Conservation (phyloP, 2,888 invertebrate genomes). For the Metallyticus violacea region DNA sequence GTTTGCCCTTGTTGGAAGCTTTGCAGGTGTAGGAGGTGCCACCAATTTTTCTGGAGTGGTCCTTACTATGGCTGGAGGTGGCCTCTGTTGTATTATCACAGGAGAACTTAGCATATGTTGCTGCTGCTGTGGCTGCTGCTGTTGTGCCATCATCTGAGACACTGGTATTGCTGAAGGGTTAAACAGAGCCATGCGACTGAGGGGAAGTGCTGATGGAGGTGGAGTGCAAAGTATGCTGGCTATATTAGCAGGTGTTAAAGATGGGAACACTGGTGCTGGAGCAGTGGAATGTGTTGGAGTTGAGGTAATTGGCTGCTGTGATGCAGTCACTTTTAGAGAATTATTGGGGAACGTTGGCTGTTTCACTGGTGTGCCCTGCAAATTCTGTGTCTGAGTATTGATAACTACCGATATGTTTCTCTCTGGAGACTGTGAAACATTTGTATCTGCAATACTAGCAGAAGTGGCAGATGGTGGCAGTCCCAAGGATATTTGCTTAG, state of each 20-base stretch:
- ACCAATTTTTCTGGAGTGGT: neutral
- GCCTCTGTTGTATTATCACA: conserved; percentile 11
- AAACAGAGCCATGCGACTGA: neutral
- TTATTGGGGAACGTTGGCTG: neutral
- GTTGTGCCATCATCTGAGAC: conserved; percentile 20
- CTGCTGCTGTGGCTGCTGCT: neutral
- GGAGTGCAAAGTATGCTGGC: conserved; percentile 26
- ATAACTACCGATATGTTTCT: conserved; percentile 18
- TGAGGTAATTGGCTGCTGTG: conserved; percentile 34
- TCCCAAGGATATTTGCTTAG: conserved; percentile 6
- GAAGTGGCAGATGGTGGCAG: neutral
- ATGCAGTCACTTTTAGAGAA: conserved; percentile 20
- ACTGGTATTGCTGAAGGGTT: conserved; percentile 1
- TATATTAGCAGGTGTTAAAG: conserved; percentile 29
- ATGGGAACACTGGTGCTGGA: conserved; percentile 35
- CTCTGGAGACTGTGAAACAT: conserved; percentile 12
- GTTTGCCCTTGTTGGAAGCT: neutral
- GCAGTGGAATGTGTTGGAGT: conserved; percentile 21
- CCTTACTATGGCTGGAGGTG: neutral
- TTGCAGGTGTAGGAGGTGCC: neutral
- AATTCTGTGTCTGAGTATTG: conserved; percentile 15
- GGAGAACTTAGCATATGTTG: conserved; percentile 1
- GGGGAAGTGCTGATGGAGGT: conserved; percentile 6
- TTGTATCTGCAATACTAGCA: neutral
- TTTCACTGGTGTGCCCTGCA: conserved; percentile 16